Evolutionary conservation across 2,888 invertebrate species (phyloP).

Genomic region (Andrena bucephala): DNA sequence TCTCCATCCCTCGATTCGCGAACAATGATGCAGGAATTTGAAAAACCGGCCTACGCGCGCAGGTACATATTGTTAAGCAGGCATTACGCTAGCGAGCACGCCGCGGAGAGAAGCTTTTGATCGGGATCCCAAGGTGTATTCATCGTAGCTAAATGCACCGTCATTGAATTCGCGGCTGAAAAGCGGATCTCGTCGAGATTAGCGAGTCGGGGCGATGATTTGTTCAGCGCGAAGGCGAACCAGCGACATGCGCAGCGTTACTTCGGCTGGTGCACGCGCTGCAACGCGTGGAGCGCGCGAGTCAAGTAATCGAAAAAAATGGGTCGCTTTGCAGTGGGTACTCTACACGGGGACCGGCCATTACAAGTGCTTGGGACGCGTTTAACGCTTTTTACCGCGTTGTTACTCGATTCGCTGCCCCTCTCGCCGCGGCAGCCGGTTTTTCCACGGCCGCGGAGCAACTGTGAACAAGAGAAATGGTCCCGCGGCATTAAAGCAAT

Average conservation of each 20-base stretch:
- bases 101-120: background rate
- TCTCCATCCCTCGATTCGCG: background rate
- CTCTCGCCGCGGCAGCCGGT: constrained; percentile 1
- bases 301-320: constrained; percentile 54
- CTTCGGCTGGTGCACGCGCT: background rate
- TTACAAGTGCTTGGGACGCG: constrained; percentile 45
- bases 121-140: background rate
- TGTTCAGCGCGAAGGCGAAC: background rate
- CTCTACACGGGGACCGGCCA: constrained; percentile 27
- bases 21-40: background rate
- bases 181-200: constrained; percentile 24
- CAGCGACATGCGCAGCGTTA: background rate
- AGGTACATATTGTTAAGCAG: background rate
- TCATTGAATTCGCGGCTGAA: constrained; percentile 8
- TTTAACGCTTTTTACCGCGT: constrained; percentile 60
- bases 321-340: constrained; percentile 46
- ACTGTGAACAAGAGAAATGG: constrained; percentile 43
- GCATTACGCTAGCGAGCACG: background rate
- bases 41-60: background rate
- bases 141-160: constrained; percentile 20
- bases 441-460: constrained; percentile 26
- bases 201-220: constrained; percentile 33
- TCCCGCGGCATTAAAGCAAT: constrained; percentile 54
- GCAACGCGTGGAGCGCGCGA: constrained; percentile 12
- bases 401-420: constrained; percentile 44